A percentile compares a stretch with the other conserved stretches of the same genome.
phyloP scores from a whole-genome alignment of 2,888 invertebrate genomes.

The Rambutsinella grinnellia region DNA sequence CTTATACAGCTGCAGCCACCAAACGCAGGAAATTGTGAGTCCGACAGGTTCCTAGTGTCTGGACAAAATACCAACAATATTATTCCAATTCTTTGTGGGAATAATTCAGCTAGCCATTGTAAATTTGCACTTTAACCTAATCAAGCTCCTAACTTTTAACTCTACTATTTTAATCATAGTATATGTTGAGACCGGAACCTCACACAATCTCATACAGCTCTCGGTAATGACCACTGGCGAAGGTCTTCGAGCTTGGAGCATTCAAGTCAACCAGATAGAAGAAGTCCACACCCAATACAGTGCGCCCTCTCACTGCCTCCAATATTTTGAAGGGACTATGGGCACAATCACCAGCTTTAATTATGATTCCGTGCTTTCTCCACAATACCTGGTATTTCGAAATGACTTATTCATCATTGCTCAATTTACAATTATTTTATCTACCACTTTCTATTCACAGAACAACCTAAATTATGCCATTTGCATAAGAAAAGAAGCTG shows the following conservation, averaged over 20 bases:
- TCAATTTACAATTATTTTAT: no score
- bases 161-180: no score
- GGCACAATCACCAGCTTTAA: conserved; percentile 81
- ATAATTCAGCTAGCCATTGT: conserved; percentile 84
- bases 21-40: conserved; percentile 77
- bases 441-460: conserved; percentile 69
- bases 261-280: conserved; percentile 71
- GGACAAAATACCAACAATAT: conserved; percentile 79
- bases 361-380: conserved; percentile 71
- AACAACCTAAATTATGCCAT: conserved; percentile 84
- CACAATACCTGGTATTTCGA: conserved; percentile 61
- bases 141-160: conserved; percentile 46
- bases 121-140: conserved; percentile 52
- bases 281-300: conserved; percentile 25
- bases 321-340: conserved; percentile 75
- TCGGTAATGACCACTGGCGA: conserved; percentile 74
- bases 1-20: conserved; percentile 81
- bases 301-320: conserved; percentile 77
- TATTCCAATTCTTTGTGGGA: conserved; percentile 81
- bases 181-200: conserved; percentile 77
- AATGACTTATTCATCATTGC: no score
- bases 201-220: conserved; percentile 71
- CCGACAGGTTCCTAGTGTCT: conserved; percentile 79
- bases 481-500: conserved; percentile 76
- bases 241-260: conserved; percentile 61